phyloP scores from a whole-genome alignment of 2,888 invertebrate genomes.

The Keiferia lycopersicella region DNA sequence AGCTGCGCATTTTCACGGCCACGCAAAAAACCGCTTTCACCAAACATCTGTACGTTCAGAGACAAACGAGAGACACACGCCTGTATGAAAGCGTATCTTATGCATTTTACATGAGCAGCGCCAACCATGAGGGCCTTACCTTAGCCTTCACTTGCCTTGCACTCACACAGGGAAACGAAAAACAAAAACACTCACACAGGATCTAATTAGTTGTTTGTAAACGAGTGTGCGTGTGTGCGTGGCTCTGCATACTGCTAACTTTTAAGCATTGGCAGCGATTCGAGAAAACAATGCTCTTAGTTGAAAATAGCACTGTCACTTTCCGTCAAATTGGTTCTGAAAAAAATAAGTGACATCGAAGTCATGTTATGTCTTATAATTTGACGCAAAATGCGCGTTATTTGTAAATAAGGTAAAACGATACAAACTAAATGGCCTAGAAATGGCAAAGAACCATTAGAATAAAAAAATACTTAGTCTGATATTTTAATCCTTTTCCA shows the following conservation, averaged over 20 bases:
- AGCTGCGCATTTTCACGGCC: constrained; percentile 53
- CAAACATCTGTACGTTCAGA: constrained; percentile 70
- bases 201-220: constrained; percentile 75
- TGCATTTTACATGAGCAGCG: constrained; percentile 84
- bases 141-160: constrained; percentile 41
- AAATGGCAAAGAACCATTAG: no score
- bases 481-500: no score
- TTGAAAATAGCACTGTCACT: no score
- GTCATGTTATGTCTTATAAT: no score
- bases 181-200: constrained; percentile 59
- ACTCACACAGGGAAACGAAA: constrained; percentile 44
- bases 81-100: constrained; percentile 76
- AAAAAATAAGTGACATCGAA: no score
- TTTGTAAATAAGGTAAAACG: no score
- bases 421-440: no score
- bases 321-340: no score
- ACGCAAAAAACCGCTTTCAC: constrained; percentile 63
- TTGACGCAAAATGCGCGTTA: no score
- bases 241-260: constrained; percentile 40
- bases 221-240: constrained; percentile 51
- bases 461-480: no score
- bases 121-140: constrained; percentile 36
- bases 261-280: no score
- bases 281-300: no score
- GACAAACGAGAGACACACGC: constrained; percentile 62